Conservation (phyloP, 1,140 invertebrate genomes). For the Apolygus lucorum region DNA sequence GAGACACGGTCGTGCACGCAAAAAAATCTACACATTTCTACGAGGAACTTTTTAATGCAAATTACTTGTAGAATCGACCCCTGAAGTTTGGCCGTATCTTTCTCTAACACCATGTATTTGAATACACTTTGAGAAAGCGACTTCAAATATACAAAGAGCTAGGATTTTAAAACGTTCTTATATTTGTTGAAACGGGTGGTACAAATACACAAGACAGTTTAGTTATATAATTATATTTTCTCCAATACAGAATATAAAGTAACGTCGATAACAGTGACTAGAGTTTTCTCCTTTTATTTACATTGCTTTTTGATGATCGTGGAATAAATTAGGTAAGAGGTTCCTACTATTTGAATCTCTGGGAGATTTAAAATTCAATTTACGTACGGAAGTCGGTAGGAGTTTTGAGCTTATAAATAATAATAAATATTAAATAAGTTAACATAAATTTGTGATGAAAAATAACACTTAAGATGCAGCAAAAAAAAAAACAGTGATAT, state of each 20-base stretch:
- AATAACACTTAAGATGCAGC: background rate
- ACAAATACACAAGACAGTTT: too few species aligned
- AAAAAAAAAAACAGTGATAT: background rate
- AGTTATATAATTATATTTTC: conserved; percentile 15
- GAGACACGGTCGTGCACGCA: too few species aligned
- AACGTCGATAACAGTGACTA: conserved; percentile 15
- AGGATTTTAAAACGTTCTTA: too few species aligned
- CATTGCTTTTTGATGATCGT: background rate
- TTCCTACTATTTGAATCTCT: background rate
- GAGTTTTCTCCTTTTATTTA: background rate
- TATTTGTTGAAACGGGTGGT: too few species aligned
- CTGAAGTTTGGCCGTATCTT: too few species aligned
- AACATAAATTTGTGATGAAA: background rate
- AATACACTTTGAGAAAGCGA: too few species aligned
- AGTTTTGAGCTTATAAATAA: background rate
- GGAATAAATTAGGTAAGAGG: background rate
- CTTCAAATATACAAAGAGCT: too few species aligned
- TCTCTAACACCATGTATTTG: too few species aligned
- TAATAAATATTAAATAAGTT: background rate
- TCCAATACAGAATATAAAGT: background rate
- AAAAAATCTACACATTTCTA: too few species aligned
- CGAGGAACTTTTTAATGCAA: too few species aligned
- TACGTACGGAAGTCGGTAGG: background rate
- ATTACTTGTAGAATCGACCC: too few species aligned
- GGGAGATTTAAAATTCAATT: background rate